phyloP scores from a whole-genome alignment of 2,888 invertebrate genomes.

The Amitus sp. region DNA sequence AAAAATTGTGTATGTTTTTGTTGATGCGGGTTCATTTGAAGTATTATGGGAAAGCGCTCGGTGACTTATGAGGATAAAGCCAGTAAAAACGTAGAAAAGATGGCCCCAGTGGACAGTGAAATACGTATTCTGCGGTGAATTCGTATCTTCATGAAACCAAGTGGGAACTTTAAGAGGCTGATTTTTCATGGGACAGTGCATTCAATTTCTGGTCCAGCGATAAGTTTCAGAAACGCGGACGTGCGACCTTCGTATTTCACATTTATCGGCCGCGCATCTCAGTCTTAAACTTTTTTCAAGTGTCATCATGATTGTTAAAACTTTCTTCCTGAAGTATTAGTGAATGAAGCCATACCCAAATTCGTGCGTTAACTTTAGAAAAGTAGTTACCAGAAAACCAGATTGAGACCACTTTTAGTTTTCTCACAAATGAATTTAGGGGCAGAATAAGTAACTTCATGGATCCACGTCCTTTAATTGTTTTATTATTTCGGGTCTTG shows the following conservation, averaged over 20 bases:
- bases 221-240: constrained; percentile 37
- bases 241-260: constrained; percentile 39
- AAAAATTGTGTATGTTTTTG: too few relatives aligned
- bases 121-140: constrained; percentile 35
- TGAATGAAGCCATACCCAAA: too few relatives aligned
- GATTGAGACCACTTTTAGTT: too few relatives aligned
- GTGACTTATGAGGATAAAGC: background rate
- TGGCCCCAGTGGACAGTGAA: constrained; percentile 34
- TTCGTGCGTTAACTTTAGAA: too few relatives aligned
- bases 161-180: constrained; percentile 40
- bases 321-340: too few relatives aligned
- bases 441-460: too few relatives aligned
- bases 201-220: constrained; percentile 42
- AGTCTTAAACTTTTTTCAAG: constrained; percentile 19
- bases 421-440: too few relatives aligned
- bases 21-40: background rate
- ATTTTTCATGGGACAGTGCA: constrained; percentile 42
- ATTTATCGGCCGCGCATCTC: constrained; percentile 40
- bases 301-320: constrained; percentile 12
- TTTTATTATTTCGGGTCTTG: too few relatives aligned
- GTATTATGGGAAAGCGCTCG: constrained; percentile 1
- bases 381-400: too few relatives aligned
- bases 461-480: too few relatives aligned
- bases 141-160: constrained; percentile 39
- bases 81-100: constrained; percentile 26